These are phyloP conservation scores for Metridium senile DNA, from an alignment of 92 coral and sea anemone species.

Conservation along the genomic window DNA sequence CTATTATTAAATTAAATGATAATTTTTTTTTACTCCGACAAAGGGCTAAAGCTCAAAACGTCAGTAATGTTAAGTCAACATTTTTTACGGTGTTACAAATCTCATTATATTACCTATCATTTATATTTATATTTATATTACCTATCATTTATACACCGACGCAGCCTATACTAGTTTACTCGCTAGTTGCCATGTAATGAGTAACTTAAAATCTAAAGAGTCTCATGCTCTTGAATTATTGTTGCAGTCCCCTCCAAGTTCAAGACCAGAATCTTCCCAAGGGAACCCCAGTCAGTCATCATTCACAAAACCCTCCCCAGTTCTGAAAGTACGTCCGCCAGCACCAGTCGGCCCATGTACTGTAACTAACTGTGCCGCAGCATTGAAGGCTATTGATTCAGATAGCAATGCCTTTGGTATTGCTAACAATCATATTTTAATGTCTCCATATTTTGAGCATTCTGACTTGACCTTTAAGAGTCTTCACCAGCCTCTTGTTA, in stretches of 20 bases:
- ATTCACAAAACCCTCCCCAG: slow-evolving; percentile 76
- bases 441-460: slow-evolving; percentile 78
- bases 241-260: slow-evolving; percentile 61
- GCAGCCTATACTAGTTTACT: too few species aligned
- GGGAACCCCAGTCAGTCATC: slow-evolving; percentile 54
- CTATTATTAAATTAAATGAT: too few species aligned
- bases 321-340: slow-evolving; percentile 75
- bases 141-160: too few species aligned
- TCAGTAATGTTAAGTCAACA: too few species aligned
- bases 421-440: slow-evolving; percentile 77
- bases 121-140: too few species aligned
- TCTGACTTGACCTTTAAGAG: slow-evolving; percentile 65
- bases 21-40: too few species aligned
- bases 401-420: slow-evolving; percentile 82
- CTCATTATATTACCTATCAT: too few species aligned
- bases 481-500: slow-evolving; percentile 67
- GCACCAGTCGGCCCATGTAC: slow-evolving; percentile 75
- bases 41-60: too few species aligned
- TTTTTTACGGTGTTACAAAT: too few species aligned
- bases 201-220: too few species aligned
- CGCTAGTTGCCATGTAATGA: too few species aligned
- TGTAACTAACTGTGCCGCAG: slow-evolving; percentile 78
- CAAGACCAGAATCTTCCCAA: slow-evolving; percentile 75
- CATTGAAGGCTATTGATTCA: slow-evolving; percentile 79
- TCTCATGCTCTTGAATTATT: background rate